These are phyloP conservation scores for Sinohyriopsis cumingii DNA, from an alignment of 2,888 invertebrate genomes.

Conservation along the genomic window DNA sequence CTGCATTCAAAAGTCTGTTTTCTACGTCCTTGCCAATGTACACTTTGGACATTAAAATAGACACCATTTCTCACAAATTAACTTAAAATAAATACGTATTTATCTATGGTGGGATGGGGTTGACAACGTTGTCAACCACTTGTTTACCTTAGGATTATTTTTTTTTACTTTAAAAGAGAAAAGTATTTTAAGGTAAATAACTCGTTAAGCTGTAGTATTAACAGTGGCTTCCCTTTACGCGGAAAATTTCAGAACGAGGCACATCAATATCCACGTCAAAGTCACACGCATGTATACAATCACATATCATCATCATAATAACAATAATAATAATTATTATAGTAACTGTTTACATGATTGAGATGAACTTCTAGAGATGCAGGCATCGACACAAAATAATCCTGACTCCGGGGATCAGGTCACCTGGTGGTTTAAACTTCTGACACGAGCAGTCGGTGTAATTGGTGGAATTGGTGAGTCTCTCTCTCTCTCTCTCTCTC, in stretches of 20 bases:
- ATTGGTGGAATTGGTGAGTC: constrained; percentile 50
- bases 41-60: constrained; percentile 40
- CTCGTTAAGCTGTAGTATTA: too few relatives aligned
- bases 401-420: constrained; percentile 25
- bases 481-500: too few relatives aligned
- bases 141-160: constrained; percentile 35
- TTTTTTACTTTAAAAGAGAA: constrained; percentile 4
- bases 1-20: constrained; percentile 46
- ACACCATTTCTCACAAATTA: constrained; percentile 16
- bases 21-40: constrained; percentile 52
- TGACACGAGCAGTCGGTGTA: constrained; percentile 45
- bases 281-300: neutral
- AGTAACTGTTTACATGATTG: neutral
- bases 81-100: neutral
- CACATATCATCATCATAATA: neutral
- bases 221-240: constrained; percentile 18
- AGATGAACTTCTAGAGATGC: constrained; percentile 14
- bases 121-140: constrained; percentile 38
- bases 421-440: constrained; percentile 54
- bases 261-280: constrained; percentile 39
- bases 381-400: constrained; percentile 10
- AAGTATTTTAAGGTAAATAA: too few relatives aligned
- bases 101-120: neutral
- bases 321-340: too few relatives aligned
- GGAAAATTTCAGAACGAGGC: constrained; percentile 33